Evolutionary conservation across 2,888 invertebrate species (phyloP).

Genomic region (Drosophila aldrichi): DNA sequence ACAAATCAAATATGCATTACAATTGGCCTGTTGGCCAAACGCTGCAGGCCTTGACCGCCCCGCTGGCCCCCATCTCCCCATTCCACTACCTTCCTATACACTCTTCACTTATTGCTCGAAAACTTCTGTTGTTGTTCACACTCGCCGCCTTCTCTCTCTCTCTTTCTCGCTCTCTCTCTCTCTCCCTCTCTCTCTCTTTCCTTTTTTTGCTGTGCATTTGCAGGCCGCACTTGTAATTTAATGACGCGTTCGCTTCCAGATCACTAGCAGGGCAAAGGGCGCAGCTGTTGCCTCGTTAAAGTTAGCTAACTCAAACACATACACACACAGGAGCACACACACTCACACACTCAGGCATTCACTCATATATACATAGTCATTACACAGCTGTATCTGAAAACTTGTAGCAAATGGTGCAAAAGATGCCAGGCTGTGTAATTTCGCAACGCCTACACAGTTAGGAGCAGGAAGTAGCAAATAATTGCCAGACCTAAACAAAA

Average conservation of each 20-base stretch:
- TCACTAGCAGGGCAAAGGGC: slow-evolving; percentile 45
- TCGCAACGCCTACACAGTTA: slow-evolving; percentile 25
- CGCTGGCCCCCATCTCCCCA: not conserved
- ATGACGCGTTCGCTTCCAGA: slow-evolving; percentile 60
- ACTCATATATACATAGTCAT: slow-evolving; percentile 15
- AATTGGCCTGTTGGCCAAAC: slow-evolving; percentile 64
- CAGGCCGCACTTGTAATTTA: slow-evolving; percentile 63
- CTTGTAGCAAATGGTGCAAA: slow-evolving; percentile 19
- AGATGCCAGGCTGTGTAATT: slow-evolving; percentile 28
- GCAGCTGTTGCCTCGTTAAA: slow-evolving; percentile 67
- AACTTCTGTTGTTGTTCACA: slow-evolving; percentile 30
- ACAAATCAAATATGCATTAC: slow-evolving; percentile 79
- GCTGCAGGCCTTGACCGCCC: slow-evolving; percentile 51
- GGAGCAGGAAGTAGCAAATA: not conserved
- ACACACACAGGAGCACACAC: slow-evolving; percentile 17
- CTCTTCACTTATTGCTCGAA: slow-evolving; percentile 13
- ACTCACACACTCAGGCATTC: slow-evolving; percentile 1
- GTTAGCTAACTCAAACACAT: slow-evolving; percentile 52
- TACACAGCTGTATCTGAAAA: slow-evolving; percentile 29
- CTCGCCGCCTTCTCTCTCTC: slow-evolving; percentile 8
- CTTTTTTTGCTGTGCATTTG: slow-evolving; percentile 36
- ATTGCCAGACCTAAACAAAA: not conserved
- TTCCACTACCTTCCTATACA: not conserved
- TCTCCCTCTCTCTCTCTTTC: no score
- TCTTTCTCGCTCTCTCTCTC: slow-evolving; percentile 9